phyloP scores from a whole-genome alignment of 2,113 vertebrate species.

The Pseudonaja textilis region DNA sequence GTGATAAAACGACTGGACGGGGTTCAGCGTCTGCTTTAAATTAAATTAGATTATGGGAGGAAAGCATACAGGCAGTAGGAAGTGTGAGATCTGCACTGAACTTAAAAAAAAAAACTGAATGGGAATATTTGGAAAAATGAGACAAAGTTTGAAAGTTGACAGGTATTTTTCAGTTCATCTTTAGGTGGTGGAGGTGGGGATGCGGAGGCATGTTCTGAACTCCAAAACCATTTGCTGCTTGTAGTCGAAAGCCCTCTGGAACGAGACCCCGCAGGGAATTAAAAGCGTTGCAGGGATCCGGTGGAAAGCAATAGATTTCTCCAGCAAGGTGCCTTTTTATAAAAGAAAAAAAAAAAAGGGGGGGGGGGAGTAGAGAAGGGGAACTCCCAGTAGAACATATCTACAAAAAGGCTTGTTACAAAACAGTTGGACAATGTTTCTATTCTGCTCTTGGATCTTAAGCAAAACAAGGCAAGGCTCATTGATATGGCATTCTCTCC shows the following conservation, averaged over 20 bases:
- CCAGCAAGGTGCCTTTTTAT: too few species aligned
- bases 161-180: not conserved
- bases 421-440: not conserved
- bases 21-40: not conserved
- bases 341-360: not conserved
- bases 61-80: not conserved
- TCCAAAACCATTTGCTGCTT: too few species aligned
- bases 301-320: not conserved
- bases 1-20: not conserved
- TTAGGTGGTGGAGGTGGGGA: not conserved
- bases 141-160: not conserved
- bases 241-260: not conserved
- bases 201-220: not conserved
- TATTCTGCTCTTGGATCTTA: not conserved
- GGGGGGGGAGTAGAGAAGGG: not conserved
- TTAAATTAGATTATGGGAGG: too few species aligned
- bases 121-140: not conserved
- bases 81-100: too few species aligned
- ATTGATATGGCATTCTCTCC: too few species aligned
- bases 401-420: not conserved
- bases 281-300: not conserved
- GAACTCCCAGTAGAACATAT: not conserved
- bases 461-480: not conserved
- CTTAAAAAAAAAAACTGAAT: not conserved
- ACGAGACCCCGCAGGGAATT: not conserved